phyloP scores from a whole-genome alignment of 2,888 invertebrate genomes.

The Hetaerina titia region DNA sequence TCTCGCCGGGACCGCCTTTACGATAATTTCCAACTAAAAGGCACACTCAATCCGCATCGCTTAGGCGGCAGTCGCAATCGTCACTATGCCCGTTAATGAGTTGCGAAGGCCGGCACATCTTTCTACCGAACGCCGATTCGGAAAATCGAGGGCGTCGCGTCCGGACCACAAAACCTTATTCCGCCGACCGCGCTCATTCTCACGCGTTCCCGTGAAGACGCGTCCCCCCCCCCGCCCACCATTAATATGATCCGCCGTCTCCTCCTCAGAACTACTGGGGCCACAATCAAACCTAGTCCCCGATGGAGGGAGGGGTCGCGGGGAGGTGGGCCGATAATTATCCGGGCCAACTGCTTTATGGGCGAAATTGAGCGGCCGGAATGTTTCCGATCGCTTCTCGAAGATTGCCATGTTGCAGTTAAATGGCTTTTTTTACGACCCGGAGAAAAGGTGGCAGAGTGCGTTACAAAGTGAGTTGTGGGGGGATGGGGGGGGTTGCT shows the following conservation, averaged over 20 bases:
- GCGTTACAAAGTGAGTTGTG: neutral
- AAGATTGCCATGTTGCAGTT: slow-evolving; percentile 28
- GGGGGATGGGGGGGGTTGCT: neutral
- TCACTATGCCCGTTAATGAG: no score
- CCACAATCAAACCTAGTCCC: neutral
- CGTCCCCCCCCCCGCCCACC: neutral
- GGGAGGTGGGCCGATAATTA: neutral
- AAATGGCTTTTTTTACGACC: slow-evolving; percentile 31
- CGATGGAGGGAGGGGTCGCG: neutral
- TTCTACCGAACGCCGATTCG: no score
- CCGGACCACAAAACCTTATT: no score
- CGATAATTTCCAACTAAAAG: no score
- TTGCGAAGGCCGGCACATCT: no score
- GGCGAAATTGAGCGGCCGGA: slow-evolving; percentile 32
- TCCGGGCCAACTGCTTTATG: slow-evolving; percentile 29
- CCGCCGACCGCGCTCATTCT: no score
- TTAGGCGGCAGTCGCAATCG: no score
- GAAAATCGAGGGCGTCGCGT: no score
- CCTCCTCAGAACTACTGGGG: neutral
- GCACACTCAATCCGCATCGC: no score
- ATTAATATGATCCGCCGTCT: neutral
- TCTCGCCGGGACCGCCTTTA: no score
- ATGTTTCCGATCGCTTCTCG: neutral
- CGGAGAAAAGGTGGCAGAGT: neutral
- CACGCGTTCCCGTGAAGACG: no score